These are phyloP conservation scores for Chinchilla lanigera DNA, from an alignment of 2,113 vertebrate genomes.

Conservation along the genomic window DNA sequence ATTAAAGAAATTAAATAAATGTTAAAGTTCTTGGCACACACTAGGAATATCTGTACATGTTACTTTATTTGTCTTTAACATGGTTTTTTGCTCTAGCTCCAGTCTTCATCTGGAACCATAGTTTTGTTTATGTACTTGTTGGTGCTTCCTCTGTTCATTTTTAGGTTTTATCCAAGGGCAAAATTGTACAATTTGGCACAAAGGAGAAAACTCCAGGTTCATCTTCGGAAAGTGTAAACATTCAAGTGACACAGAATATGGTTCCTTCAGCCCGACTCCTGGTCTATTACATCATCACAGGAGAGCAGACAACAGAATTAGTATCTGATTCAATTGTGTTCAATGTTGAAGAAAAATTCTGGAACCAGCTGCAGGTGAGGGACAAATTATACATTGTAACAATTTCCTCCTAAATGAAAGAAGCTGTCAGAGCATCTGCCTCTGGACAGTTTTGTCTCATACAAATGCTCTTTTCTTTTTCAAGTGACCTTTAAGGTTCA, in stretches of 20 bases:
- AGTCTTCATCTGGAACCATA: background rate
- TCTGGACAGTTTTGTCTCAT: background rate
- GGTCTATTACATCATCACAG: constrained; percentile 93
- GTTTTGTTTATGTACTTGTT: constrained; percentile 17
- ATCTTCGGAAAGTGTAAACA: constrained; percentile 86
- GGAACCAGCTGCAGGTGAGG: constrained; percentile 90
- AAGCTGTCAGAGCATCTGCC: background rate
- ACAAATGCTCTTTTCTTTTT: constrained; percentile 53
- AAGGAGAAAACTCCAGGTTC: constrained; percentile 70
- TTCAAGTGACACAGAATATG: constrained; percentile 91
- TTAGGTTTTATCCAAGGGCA: constrained; percentile 91
- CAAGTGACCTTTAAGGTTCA: constrained; percentile 84
- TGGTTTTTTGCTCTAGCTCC: background rate
- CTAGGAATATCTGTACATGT: background rate
- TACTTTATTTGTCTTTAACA: background rate
- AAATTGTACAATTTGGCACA: constrained; percentile 87
- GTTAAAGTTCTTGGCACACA: background rate
- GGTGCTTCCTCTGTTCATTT: constrained; percentile 39
- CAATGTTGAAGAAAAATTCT: constrained; percentile 90
- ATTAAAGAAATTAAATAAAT: constrained; percentile 4
- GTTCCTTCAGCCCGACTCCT: constrained; percentile 94
- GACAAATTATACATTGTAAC: background rate
- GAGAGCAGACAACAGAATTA: constrained; percentile 90
- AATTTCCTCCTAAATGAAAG: background rate
- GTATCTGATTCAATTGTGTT: constrained; percentile 96